These are phyloP conservation scores for Oreochromis mossambicus DNA, from an alignment of 2,797 vertebrate species.

Conservation along the genomic window DNA sequence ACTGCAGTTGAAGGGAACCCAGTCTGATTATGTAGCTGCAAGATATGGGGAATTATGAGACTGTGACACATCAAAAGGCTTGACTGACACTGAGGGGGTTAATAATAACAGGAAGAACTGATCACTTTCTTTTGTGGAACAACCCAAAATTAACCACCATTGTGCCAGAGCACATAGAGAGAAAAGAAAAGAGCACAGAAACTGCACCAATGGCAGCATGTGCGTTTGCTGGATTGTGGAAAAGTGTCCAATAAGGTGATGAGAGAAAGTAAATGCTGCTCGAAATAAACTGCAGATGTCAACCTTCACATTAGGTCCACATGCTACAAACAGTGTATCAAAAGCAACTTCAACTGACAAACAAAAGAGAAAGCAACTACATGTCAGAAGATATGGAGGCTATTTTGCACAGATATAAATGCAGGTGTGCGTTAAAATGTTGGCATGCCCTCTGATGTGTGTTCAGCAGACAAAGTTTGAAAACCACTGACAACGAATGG, in stretches of 20 bases:
- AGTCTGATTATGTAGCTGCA: neutral
- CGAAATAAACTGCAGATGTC: neutral
- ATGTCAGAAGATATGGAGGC: neutral
- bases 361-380: neutral
- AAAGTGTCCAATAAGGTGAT: neutral
- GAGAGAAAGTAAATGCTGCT: neutral
- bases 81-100: neutral
- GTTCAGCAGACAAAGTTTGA: neutral
- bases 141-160: neutral
- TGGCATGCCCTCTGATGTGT: neutral
- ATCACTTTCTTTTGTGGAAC: neutral
- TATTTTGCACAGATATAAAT: neutral
- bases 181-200: neutral
- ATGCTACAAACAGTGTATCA: neutral
- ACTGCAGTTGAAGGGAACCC: neutral
- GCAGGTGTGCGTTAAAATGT: neutral
- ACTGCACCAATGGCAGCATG: neutral
- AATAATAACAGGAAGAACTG: neutral
- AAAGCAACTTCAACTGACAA: neutral
- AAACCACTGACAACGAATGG: neutral
- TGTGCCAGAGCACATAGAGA: neutral
- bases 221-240: neutral
- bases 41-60: neutral
- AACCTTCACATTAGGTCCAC: neutral
- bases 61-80: neutral